Base-by-base conservation (phyloP, 2,888 invertebrate genomes). In the Plebejus anna region DNA sequence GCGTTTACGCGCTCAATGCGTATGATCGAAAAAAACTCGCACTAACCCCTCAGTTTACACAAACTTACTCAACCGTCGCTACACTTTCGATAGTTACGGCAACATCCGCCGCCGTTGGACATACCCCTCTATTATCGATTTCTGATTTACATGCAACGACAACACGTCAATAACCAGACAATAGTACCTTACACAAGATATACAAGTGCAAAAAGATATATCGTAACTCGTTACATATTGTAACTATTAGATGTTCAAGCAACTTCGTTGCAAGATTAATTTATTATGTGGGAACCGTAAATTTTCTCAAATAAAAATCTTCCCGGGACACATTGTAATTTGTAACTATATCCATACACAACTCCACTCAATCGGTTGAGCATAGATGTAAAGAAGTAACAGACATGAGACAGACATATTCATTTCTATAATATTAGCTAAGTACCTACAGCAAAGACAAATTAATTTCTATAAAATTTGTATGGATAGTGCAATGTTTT, bases 111-210 rank as follows among this genome's bases (percentile, higher is more conserved):
- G 76, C 77, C 61, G 75, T 72, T 55, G 51, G 75, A 55, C 73
- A 71, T 75, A 55, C 76, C 76, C 78, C 75, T 75, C 76, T 78
- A 80, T 80, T 78, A 80, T 75, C 79, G 51, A 80, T 80, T 80
- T 78, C 79, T 77, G 13, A 66, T 66, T 66, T 66, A 66, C 13
- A 61, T 61, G 61, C 61, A 61, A 61, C 22, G 11, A 66, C 61
- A 22, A 22, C 32, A 32, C 28, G 66, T 32, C 28, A 66, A 32
- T 22, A 59, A 9, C 32, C 28, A 66, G 66, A 66, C 28, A 66
- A 32, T 22, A 59, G 32, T n/a, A 59, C 7, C 32, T 66, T 32
- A 66, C 66, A 66, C 66, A 66, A 66, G 32, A 66, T 11, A 66
- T 11, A 66, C 66, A 13, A 11, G 66, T 66, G 22, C 59, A 59